These are phyloP conservation scores for Diachasma alloeum DNA, from an alignment of 1,140 invertebrate genomes.

Conservation along the genomic window DNA sequence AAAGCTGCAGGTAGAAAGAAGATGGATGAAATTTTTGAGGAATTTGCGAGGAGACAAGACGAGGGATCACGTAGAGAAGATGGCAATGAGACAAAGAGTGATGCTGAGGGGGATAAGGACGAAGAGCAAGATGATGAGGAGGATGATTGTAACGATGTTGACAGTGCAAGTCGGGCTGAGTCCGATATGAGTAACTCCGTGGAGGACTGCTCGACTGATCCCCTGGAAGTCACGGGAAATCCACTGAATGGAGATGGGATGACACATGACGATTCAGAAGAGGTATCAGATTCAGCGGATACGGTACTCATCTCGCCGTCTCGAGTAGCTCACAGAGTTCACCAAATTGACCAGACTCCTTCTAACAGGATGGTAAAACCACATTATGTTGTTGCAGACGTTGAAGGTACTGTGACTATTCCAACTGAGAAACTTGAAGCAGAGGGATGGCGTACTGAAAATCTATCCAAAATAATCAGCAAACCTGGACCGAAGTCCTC, in stretches of 20 bases:
- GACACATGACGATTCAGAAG: background rate
- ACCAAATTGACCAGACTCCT: background rate
- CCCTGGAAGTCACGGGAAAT: background rate
- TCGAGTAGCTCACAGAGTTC: too few relatives aligned
- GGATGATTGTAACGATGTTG: slow-evolving; percentile 4
- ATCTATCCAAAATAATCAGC: background rate
- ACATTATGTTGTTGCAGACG: too few relatives aligned
- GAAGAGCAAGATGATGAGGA: slow-evolving; percentile 7
- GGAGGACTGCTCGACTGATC: background rate
- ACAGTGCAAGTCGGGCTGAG: background rate
- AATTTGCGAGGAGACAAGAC: slow-evolving; percentile 56
- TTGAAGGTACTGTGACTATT: too few relatives aligned
- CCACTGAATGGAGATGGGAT: background rate
- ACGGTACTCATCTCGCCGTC: background rate
- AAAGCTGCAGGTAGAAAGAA: slow-evolving; percentile 57
- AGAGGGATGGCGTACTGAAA: background rate
- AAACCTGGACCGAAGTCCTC: background rate
- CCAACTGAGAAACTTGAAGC: background rate
- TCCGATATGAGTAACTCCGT: background rate
- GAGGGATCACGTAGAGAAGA: slow-evolving; percentile 20
- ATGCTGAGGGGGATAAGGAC: slow-evolving; percentile 9
- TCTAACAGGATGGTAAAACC: too few relatives aligned
- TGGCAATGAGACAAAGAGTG: background rate
- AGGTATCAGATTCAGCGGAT: background rate
- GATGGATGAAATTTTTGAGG: slow-evolving; percentile 63